phyloP scores from a whole-genome alignment of 2,888 invertebrate species.

The Phaonia tiefii region DNA sequence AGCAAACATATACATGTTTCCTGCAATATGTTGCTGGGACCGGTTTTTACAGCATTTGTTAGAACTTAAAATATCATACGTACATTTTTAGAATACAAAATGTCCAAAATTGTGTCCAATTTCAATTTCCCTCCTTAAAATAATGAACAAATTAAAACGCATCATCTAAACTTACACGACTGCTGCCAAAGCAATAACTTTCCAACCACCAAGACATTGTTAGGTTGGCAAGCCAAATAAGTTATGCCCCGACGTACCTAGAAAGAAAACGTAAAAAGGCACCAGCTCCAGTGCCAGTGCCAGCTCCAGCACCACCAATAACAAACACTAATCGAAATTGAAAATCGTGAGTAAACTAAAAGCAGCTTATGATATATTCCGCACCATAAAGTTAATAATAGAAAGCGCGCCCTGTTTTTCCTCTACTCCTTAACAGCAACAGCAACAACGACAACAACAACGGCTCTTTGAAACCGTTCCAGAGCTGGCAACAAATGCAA shows the following conservation, averaged over 20 bases:
- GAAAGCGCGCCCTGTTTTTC: slow-evolving; percentile 41
- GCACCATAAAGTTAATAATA: slow-evolving; percentile 32
- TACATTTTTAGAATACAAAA: too few relatives aligned
- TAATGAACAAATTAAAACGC: slow-evolving; percentile 7
- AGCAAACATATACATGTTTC: too few relatives aligned
- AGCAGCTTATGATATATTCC: slow-evolving; percentile 62
- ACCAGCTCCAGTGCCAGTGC: not conserved
- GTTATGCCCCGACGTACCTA: too few relatives aligned
- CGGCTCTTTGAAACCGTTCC: not conserved
- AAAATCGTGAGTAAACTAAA: slow-evolving; percentile 73
- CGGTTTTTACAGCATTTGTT: too few relatives aligned
- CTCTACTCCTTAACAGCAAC: too few relatives aligned
- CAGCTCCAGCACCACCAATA: not conserved
- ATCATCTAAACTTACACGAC: not conserved
- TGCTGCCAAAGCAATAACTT: not conserved
- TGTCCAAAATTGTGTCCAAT: too few relatives aligned
- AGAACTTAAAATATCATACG: too few relatives aligned
- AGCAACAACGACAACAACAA: slow-evolving; percentile 7
- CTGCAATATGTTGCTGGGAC: too few relatives aligned
- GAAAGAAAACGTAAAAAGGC: not conserved
- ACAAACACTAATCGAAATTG: slow-evolving; percentile 75
- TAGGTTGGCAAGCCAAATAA: not conserved
- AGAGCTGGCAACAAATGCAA: slow-evolving; percentile 37
- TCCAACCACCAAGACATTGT: not conserved
- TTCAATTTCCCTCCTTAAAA: too few relatives aligned